Percentiles rank a stretch among this genome's conserved stretches.
phyloP scores from a whole-genome alignment of 2,797 vertebrate genomes.

The Galagoides demidoff region DNA sequence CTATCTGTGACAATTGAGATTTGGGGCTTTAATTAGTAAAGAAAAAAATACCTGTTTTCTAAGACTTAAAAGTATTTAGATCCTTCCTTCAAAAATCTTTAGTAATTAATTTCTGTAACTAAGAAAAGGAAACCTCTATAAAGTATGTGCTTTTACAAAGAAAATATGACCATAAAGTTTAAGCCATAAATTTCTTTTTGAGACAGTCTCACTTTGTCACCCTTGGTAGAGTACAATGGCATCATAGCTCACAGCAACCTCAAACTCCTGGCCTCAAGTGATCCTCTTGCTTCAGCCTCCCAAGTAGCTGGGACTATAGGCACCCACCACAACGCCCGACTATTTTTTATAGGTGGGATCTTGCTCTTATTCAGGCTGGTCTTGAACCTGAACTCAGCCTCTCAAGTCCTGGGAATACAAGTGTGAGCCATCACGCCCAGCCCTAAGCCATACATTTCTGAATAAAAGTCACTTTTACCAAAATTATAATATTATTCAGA shows the following conservation, averaged over 20 bases:
- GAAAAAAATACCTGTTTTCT: not conserved
- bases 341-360: too few relatives aligned
- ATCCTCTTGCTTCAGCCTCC: too few relatives aligned
- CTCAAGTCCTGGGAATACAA: too few relatives aligned
- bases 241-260: too few relatives aligned
- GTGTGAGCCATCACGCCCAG: too few relatives aligned
- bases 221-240: too few relatives aligned
- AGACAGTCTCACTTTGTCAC: too few relatives aligned
- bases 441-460: not conserved
- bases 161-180: not conserved
- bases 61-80: not conserved
- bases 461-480: not conserved
- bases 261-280: too few relatives aligned
- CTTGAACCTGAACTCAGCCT: too few relatives aligned
- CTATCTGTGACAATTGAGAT: not conserved
- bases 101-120: slow-evolving; percentile 27
- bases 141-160: not conserved
- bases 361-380: too few relatives aligned
- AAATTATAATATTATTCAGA: not conserved
- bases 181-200: not conserved
- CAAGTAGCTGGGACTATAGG: too few relatives aligned
- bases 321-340: too few relatives aligned
- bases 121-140: not conserved
- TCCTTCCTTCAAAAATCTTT: slow-evolving; percentile 8
- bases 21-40: not conserved